Conservation (phyloP, 2,113 vertebrate genomes). For the Tautogolabrus adspersus region DNA sequence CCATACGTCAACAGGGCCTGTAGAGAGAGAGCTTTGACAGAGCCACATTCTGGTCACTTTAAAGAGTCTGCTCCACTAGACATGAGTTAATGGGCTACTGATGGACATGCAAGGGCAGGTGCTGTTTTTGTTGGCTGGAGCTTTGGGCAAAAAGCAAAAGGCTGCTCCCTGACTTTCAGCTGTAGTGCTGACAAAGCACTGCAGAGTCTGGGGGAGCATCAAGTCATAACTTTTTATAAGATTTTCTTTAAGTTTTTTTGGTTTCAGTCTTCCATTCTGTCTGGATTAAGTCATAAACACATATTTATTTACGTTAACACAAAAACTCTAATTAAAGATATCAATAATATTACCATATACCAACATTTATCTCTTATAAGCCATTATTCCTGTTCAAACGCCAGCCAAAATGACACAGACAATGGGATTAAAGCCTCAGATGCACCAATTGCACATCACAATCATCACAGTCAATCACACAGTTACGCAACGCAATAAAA, state of each 20-base stretch:
- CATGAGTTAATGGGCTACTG: slow-evolving; percentile 73
- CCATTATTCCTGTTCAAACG: neutral
- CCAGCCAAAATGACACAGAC: slow-evolving; percentile 6
- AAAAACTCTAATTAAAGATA: neutral
- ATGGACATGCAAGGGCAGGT: slow-evolving; percentile 77
- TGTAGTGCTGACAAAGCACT: slow-evolving; percentile 17
- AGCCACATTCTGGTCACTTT: slow-evolving; percentile 63
- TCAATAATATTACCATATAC: neutral
- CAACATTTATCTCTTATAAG: neutral
- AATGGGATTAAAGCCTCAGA: slow-evolving; percentile 27
- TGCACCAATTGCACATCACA: slow-evolving; percentile 44
- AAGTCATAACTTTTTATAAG: slow-evolving; percentile 1
- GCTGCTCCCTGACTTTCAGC: slow-evolving; percentile 37
- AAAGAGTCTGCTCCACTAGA: slow-evolving; percentile 69
- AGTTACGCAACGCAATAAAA: slow-evolving; percentile 61
- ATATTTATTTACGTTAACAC: slow-evolving; percentile 1
- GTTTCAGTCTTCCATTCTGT: neutral
- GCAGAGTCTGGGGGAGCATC: neutral
- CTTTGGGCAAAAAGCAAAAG: slow-evolving; percentile 49
- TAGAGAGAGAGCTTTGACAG: slow-evolving; percentile 57
- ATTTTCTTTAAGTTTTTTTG: neutral
- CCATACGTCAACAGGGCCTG: slow-evolving; percentile 73
- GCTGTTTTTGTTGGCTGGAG: slow-evolving; percentile 67
- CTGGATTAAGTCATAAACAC: neutral
- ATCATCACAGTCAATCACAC: slow-evolving; percentile 56